Base-by-base conservation (phyloP, 2,797 vertebrate genomes). In the Muscicapa striata region DNA sequence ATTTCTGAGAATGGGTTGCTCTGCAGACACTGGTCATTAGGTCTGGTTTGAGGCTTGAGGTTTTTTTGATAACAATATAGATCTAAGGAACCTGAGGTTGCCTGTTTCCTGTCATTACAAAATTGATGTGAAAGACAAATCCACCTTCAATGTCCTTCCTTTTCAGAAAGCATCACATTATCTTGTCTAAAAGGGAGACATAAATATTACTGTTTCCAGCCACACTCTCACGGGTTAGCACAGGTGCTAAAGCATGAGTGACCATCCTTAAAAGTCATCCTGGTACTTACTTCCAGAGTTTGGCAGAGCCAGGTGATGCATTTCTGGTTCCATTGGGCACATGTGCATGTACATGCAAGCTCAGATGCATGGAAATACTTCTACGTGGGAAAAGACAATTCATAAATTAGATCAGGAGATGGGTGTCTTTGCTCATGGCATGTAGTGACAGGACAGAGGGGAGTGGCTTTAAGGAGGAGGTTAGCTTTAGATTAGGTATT, bases 151-250 rank as follows among this genome's bases (percentile, higher is more conserved):
- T 41, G 45, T 74, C 57, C 49, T 74, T 91, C 6, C 7, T 20
- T 73, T 75, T 43, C 20, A 63, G 36, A 75, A 86, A 36, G 15
- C 34, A 36, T 72, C 40, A 13, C 7, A 6, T 62, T 82, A 13
- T 32, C 22, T 79, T 74, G 34, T 38, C 38, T 87, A 6, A 75
- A 87, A 91, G 61, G 15, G 17, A 57, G 16, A 29, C 27, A 27
- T 3, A 73, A 83, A 57, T 34, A 29, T 13, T 68, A 62, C 1
- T 1, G 23, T 80, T 55, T 84, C 21, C 36, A 73, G 74, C 9
- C 38, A 23, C 5, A 0, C 36, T 46, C 9, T 24, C 5, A 1
- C 0, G 13, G 20, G 13, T 24, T 41, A 80, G 49, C 41, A 49
- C 0, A 11, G 29, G 19, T 81, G 21, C 32, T 77, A 11, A 59